Base-by-base conservation (phyloP, 2,888 invertebrate genomes). In the Allygus modestus region DNA sequence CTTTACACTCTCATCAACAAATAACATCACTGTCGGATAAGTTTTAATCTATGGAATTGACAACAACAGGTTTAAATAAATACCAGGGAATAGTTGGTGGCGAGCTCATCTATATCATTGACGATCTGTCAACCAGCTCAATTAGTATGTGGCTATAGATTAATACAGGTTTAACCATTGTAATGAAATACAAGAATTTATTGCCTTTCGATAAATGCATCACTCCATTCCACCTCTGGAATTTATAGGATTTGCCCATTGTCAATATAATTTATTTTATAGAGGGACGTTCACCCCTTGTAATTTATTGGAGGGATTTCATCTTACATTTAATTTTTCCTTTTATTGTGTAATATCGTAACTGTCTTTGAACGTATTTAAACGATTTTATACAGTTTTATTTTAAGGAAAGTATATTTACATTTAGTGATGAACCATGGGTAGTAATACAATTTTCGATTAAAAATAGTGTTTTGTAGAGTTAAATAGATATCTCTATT, bases 241-340 rank as follows among this genome's bases (percentile, higher is more conserved):
- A 65, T 65, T 65, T 65, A 65, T 65, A 28, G 65, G 65, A 65
- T 65, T 65, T 65, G 28, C 65, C n/a, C 65, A 65, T 65, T 65
- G 65, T 65, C 65, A 31, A 65, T 65, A 65, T 65, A 65, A 65
- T 65, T 65, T 65, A 65, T 65, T 65, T 65, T 28, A 65, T 28
- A 15, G 28, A 28, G 20, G 65, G 31, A 28, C 17, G 65, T 12
- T 26, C 65, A 28, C 54, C n/a, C 54, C 65, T 65, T 12, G 31
- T 17, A 28, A 65, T 65, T 65, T 65, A 28, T 65, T 31, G 31
- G 15, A 28, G 26, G 15, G 28, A 28, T 23, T 54, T 54, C 1
- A 54, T 54, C 20, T 54, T 46, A 46, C 46, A 15, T 46, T 46
- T 11, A 9, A 17, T 15, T 12, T 46, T 46, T 46, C 4, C n/a